A percentile compares a stretch with the other conserved stretches of the same genome.
phyloP scores from a whole-genome alignment of 2,888 invertebrate species.

The Hypomecis atomaria region DNA sequence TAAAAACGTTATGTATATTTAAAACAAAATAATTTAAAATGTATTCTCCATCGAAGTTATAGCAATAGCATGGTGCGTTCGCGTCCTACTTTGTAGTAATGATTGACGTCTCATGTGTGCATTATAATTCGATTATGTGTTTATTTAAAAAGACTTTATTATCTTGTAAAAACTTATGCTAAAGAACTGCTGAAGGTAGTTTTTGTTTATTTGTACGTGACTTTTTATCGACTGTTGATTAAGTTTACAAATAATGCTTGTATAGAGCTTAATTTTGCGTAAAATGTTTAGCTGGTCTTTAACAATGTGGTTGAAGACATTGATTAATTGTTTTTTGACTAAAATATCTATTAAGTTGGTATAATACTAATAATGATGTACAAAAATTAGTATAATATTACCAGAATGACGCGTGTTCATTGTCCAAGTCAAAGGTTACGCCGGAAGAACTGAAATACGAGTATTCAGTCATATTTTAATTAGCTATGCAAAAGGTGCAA shows the following conservation, averaged over 20 bases:
- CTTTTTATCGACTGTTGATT: slow-evolving; percentile 13
- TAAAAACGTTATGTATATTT: no score
- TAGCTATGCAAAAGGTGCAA: no score
- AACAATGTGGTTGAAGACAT: neutral
- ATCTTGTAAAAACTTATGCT: slow-evolving; percentile 11
- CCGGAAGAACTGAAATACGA: no score
- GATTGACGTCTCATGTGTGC: slow-evolving; percentile 21
- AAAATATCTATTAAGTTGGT: no score
- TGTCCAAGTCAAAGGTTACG: no score
- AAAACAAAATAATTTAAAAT: neutral
- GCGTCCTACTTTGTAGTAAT: slow-evolving; percentile 2
- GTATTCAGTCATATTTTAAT: no score
- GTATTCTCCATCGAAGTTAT: slow-evolving; percentile 3
- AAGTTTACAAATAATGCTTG: slow-evolving; percentile 13
- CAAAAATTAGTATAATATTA: no score
- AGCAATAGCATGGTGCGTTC: slow-evolving; percentile 4
- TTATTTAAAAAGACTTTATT: slow-evolving; percentile 18
- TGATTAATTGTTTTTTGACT: slow-evolving; percentile 11
- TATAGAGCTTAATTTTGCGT: slow-evolving; percentile 11
- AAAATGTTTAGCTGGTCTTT: neutral
- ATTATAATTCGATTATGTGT: slow-evolving; percentile 27
- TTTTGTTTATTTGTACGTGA: slow-evolving; percentile 15
- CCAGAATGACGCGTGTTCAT: no score
- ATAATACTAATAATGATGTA: no score
- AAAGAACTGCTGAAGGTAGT: neutral